phyloP scores from a whole-genome alignment of 2,113 vertebrate species.

The Planiliza haematocheilus region DNA sequence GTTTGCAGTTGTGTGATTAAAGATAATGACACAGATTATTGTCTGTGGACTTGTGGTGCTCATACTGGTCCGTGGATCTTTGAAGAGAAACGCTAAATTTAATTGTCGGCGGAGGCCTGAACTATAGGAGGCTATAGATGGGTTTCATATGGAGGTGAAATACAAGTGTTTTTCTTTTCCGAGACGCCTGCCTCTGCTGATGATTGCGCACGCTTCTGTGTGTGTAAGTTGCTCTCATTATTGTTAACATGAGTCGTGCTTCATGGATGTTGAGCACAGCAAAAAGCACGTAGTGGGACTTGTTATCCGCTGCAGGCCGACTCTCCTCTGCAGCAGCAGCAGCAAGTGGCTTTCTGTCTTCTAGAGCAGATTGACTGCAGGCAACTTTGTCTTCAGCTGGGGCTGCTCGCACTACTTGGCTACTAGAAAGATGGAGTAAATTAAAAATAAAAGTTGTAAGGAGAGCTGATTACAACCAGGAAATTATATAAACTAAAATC shows the following conservation, averaged over 20 bases:
- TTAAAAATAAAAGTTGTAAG: not conserved
- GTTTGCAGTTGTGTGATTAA: slow-evolving; percentile 2
- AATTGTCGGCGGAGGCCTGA: no score
- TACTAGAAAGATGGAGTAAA: slow-evolving; percentile 18
- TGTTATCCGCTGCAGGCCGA: slow-evolving; percentile 38
- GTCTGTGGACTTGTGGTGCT: not conserved
- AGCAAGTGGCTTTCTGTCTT: slow-evolving; percentile 51
- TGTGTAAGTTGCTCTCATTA: slow-evolving; percentile 3
- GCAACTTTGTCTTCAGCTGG: slow-evolving; percentile 9
- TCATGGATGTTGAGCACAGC: slow-evolving; percentile 22
- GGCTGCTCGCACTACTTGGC: slow-evolving; percentile 48
- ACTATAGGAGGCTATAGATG: not conserved
- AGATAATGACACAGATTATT: not conserved
- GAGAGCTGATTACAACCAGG: slow-evolving; percentile 32
- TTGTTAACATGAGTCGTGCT: slow-evolving; percentile 13
- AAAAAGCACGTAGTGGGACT: slow-evolving; percentile 34
- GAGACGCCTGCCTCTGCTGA: not conserved
- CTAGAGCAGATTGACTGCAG: slow-evolving; percentile 35
- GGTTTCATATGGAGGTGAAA: no score
- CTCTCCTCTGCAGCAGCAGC: slow-evolving; percentile 43
- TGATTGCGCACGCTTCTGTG: slow-evolving; percentile 6
- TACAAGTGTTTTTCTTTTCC: no score
- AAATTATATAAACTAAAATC: slow-evolving; percentile 13
- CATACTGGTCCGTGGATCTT: not conserved
- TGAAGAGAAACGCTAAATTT: not conserved